Conservation (phyloP, 2,113 vertebrate genomes). For the Centropus bengalensis region DNA sequence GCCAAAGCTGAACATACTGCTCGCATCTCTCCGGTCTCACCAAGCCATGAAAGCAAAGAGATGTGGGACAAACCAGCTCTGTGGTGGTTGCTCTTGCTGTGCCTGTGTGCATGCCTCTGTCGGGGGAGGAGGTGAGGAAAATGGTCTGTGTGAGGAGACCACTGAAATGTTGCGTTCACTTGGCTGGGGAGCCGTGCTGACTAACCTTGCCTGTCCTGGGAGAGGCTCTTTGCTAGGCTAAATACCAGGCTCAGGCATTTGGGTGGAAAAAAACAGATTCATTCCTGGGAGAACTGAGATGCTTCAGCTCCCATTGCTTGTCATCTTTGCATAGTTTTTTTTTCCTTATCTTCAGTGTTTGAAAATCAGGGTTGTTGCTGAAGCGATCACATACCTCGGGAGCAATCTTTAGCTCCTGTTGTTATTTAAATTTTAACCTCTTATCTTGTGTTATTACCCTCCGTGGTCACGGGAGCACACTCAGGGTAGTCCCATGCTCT, state of each 20-base stretch:
- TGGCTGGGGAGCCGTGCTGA: not conserved
- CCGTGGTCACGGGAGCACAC: not conserved
- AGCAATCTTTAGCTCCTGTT: not conserved
- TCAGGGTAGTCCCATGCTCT: not conserved
- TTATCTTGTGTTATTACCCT: not conserved
- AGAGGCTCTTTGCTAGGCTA: not conserved
- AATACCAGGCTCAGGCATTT: not conserved
- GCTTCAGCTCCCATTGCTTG: not conserved
- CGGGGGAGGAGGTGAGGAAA: not conserved
- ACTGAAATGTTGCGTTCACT: fast-evolving
- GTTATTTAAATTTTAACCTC: not conserved
- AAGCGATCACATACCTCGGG: not conserved
- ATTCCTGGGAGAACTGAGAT: not conserved
- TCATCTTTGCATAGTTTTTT: not conserved
- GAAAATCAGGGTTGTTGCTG: not conserved
- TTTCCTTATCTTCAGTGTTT: not conserved
- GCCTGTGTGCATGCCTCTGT: fast-evolving
- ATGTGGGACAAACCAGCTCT: not conserved
- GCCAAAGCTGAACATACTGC: not conserved
- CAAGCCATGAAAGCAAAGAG: not conserved
- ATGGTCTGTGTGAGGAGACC: not conserved
- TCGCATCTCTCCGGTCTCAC: not conserved
- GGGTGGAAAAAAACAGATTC: not conserved
- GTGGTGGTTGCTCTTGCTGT: not conserved
- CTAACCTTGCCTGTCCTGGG: not conserved